These are phyloP conservation scores for Patiria pectinifera DNA, from an alignment of 53 echinoderm and acorn worm species.

Conservation along the genomic window DNA sequence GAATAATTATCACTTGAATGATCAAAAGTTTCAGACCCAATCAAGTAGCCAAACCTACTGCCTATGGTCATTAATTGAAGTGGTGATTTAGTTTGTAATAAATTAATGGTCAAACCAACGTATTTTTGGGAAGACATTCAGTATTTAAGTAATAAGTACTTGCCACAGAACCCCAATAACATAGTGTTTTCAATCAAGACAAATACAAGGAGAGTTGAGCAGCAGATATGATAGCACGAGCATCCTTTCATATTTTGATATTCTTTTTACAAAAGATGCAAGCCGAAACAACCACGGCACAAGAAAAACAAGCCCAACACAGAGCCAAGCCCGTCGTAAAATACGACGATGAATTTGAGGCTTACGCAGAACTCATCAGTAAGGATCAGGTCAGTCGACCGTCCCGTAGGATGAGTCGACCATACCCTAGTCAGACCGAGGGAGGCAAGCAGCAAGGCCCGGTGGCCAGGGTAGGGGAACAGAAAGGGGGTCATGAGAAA, in stretches of 20 bases:
- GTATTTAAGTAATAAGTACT: too few species aligned
- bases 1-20: neutral
- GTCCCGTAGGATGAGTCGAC: conserved; percentile 37
- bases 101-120: too few species aligned
- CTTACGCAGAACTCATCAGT: conserved; percentile 61
- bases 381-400: conserved; percentile 24
- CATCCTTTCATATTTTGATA: neutral
- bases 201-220: too few species aligned
- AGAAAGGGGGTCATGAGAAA: neutral
- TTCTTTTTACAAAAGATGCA: neutral
- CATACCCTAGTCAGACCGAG: neutral
- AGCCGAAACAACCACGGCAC: neutral
- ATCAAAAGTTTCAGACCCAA: too few species aligned
- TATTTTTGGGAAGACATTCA: too few species aligned
- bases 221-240: neutral
- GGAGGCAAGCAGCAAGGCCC: neutral
- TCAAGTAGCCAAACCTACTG: too few species aligned
- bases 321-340: conserved; percentile 12
- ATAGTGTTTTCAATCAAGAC: too few species aligned
- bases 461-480: neutral
- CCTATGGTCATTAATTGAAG: too few species aligned
- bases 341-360: conserved; percentile 70
- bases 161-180: too few species aligned
- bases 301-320: conserved; percentile 10
- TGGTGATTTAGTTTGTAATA: too few species aligned